Evolutionary conservation across 2,113 vertebrate genomes (phyloP), one percentile per base, ranked within the genome.

Genomic region (Diglossa brunneiventris): DNA sequence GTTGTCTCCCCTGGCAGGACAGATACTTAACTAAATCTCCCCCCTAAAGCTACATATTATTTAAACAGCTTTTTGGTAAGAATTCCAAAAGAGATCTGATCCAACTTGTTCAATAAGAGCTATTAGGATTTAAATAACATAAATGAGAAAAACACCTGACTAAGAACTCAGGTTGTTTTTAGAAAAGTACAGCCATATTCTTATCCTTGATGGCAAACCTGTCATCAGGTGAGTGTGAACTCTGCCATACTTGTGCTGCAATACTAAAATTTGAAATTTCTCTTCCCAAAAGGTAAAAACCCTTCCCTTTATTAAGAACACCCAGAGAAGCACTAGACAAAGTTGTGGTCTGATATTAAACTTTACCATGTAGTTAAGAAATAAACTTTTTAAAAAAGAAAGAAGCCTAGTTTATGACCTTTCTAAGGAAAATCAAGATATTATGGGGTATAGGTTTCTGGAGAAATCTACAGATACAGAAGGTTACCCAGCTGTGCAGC

Each of bases 21-120:
- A 95, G 77, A 35, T n/a, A 80, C 49, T 94, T 67, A 56, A 78
- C 42, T 93, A 89, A 80, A 82, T 87, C 33, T 55, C 49, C 30
- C 74, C 72, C 72, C 62, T 89, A 74, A 77, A 80, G 80, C 76
- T 87, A 66, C 42, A 30, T 49, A 75, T 83, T 87, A 95, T 94
- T 95, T 78, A 91, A 97, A 95, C 28, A 27, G 89, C 44, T 90
- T 80, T 83, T 83, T 68, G 89, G 82, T 89, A 93, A 75, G 35
- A 47, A 56, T 44, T 91, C 81, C 94, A 93, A 66, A 70, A 46
- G 22, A 96, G 73, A 96, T 58, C 82, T 31, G 77, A 95, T 84
- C 92, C 74, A 94, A 95, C 89, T 94, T 37, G 74, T 39, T 97
- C 92, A 86, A 28, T 88, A 90, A 55, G 53, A 76, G 95, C 58